Conservation (phyloP, 2,797 vertebrate genomes). For the Tamandua tetradactyla region DNA sequence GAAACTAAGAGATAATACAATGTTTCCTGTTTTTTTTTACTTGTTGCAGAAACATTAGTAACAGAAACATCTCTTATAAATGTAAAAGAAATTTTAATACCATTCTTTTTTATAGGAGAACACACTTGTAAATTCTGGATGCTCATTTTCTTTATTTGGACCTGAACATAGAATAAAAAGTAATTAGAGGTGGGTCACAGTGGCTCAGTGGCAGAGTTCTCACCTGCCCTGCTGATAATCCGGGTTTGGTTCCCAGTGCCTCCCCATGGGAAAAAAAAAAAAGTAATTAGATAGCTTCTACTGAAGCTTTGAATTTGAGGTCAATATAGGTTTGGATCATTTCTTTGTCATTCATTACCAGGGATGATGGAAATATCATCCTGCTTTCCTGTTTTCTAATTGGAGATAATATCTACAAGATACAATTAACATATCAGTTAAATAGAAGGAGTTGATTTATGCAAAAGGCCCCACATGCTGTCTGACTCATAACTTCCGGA, state of each 20-base stretch:
- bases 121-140: not conserved
- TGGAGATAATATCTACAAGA: not conserved
- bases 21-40: conserved; percentile 32
- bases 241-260: too few relatives aligned
- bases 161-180: not conserved
- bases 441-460: conserved; percentile 9
- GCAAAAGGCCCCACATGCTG: not conserved
- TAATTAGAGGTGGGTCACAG: too few relatives aligned
- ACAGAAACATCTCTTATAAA: not conserved
- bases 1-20: not conserved
- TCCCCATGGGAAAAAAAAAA: too few relatives aligned
- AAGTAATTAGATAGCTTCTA: not conserved
- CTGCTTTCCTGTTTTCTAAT: not conserved
- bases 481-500: not conserved
- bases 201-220: too few relatives aligned
- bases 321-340: conserved; percentile 45
- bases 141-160: not conserved
- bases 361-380: not conserved
- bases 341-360: not conserved
- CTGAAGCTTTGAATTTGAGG: conserved; percentile 50
- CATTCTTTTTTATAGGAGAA: not conserved
- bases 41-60: not conserved
- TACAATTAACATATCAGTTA: not conserved
- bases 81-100: conserved; percentile 28
- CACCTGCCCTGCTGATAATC: too few relatives aligned